phyloP scores from a whole-genome alignment of 2,113 vertebrate species.

The Dermatemys mawii region DNA sequence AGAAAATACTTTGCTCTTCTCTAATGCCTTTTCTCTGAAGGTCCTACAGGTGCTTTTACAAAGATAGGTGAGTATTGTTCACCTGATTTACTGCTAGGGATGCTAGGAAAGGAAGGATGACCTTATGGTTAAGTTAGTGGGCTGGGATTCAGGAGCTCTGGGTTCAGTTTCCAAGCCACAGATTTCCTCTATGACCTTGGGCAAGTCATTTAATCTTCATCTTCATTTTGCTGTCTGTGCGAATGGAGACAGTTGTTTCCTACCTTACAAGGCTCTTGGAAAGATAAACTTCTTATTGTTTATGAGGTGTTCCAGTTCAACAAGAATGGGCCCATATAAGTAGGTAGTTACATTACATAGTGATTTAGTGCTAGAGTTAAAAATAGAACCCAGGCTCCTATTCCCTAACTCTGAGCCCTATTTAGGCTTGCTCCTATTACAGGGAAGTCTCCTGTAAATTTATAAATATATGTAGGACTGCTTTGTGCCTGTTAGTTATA shows the following conservation, averaged over 20 bases:
- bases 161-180: too few species aligned
- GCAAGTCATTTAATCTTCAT: neutral
- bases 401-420: neutral
- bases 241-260: neutral
- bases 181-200: neutral
- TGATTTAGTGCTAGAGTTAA: neutral
- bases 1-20: neutral
- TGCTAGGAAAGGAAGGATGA: neutral
- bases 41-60: neutral
- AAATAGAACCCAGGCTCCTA: neutral
- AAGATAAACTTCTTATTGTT: neutral
- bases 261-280: neutral
- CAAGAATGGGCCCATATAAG: neutral
- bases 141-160: too few species aligned
- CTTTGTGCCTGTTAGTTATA: neutral
- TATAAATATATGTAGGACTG: neutral
- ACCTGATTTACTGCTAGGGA: neutral
- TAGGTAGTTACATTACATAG: neutral
- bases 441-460: neutral
- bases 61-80: neutral
- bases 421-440: neutral
- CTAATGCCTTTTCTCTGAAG: neutral
- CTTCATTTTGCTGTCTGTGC: neutral
- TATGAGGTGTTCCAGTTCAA: neutral
- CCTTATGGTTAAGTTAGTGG: neutral